phyloP scores from a whole-genome alignment of 2,113 vertebrate species.

The Brachyistius frenatus region DNA sequence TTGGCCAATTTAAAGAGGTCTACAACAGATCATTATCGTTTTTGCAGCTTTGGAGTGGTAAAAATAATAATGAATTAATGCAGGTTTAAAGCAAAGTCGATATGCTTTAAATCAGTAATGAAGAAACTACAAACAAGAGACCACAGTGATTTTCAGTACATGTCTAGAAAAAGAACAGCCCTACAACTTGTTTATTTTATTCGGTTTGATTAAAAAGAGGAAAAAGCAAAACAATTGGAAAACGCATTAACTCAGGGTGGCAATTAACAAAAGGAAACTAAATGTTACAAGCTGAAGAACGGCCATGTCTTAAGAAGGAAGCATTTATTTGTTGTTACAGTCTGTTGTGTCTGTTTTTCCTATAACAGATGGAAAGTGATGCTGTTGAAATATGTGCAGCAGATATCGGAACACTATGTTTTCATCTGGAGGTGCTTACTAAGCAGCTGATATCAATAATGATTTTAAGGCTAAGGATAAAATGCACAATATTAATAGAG shows the following conservation, averaged over 20 bases:
- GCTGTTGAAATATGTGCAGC: neutral
- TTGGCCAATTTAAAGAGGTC: neutral
- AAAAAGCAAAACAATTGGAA: neutral
- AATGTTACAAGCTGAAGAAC: no score
- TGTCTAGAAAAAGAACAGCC: neutral
- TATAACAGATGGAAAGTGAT: neutral
- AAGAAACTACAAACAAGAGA: neutral
- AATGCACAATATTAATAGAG: no score
- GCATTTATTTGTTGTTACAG: no score
- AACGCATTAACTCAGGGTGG: no score
- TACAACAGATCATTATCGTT: neutral
- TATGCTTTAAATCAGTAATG: neutral
- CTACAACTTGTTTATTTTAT: neutral
- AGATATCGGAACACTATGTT: neutral
- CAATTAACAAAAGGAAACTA: no score
- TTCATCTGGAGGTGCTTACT: no score
- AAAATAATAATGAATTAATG: neutral
- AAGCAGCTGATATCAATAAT: no score
- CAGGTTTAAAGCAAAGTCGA: constrained; percentile 7
- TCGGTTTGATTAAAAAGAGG: neutral
- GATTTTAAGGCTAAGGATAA: no score
- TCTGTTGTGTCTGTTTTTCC: no score
- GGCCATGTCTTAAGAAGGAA: no score
- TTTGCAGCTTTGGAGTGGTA: neutral
- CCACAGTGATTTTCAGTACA: neutral